Base-by-base conservation (phyloP, 2,888 invertebrate species). In the Pterostichus madidus region DNA sequence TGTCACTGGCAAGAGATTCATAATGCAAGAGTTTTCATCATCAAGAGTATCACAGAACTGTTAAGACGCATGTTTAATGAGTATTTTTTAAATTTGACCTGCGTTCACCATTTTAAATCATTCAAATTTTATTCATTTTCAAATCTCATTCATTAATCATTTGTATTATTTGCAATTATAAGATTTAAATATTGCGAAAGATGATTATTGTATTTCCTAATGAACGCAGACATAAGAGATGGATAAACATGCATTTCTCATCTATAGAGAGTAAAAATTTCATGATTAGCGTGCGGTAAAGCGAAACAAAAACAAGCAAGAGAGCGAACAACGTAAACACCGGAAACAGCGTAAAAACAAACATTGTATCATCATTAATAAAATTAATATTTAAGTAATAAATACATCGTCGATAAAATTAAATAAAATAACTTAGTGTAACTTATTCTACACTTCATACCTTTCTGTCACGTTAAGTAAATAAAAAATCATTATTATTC, bases 371-470 rank as follows among this genome's bases (percentile, higher is more conserved):
- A 39, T 39, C 39, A 71, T 15, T 59, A 46, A 46, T 46, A 64
- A 79, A 79, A 81, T 56, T 73, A 80, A 80, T 39, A 44, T 71
- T 64, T 73, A 81, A 81, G 80, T 59, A 81, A 81, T 81, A 81
- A 81, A 81, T 81, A 81, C 73, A 73, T 81, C 80, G 73, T 35
- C 80, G 73, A 31, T 31, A 73, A 44, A 53, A 81, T 73, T 81
- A 73, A 81, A 81, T 81, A 59, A 81, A 81, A 81, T 81, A 81
- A 81, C 80, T 81, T 81, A 81, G 35, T 81, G n/a, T 81, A 81
- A 56, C 56, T 73, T 71, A 80, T 53, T 32, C 56, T 71, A 81
- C 39, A 59, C 39, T 78, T 59, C 59, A 44, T 64, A 61, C 80
- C 80, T 68, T n/a, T 17, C 17, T 64, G 8, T 61, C 59, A 71